Evolutionary conservation across 2,113 vertebrate species (phyloP).

Genomic region (Cygnus buccinator): DNA sequence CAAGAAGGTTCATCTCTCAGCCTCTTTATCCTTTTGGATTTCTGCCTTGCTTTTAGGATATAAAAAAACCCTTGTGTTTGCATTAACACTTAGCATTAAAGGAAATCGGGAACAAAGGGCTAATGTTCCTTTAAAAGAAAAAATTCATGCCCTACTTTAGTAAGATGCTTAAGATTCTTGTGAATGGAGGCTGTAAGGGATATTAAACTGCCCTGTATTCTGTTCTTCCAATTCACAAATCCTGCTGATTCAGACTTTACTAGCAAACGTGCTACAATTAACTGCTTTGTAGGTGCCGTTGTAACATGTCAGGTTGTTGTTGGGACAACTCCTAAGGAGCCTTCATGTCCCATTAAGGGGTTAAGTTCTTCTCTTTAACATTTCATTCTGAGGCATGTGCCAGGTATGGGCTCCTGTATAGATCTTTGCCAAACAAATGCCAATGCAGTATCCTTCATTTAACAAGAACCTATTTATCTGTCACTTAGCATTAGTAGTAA

Average conservation of each 20-base stretch:
- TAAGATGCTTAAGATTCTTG: conserved; percentile 67
- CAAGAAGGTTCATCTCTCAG: not conserved
- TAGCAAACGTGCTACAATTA: conserved; percentile 25
- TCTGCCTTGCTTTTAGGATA: conserved; percentile 13
- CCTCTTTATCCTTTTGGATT: conserved; percentile 38
- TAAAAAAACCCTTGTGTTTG: conserved; percentile 1
- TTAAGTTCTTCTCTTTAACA: not conserved
- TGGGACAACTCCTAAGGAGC: not conserved
- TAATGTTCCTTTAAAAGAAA: conserved; percentile 55
- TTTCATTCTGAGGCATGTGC: not conserved
- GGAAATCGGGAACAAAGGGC: conserved; percentile 45
- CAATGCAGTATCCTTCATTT: not conserved
- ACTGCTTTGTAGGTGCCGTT: not conserved
- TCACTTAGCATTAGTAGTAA: not conserved
- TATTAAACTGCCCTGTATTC: conserved; percentile 19
- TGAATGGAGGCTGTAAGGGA: conserved; percentile 55
- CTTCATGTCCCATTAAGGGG: not conserved
- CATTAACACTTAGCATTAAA: conserved; percentile 24
- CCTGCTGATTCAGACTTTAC: conserved; percentile 49
- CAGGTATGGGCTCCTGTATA: not conserved
- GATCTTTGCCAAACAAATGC: not conserved
- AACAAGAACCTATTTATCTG: not conserved
- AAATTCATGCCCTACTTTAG: conserved; percentile 50
- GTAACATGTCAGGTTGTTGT: not conserved
- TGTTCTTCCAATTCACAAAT: conserved; percentile 39